phyloP scores from a whole-genome alignment of 2,888 invertebrate genomes.

The Asteroscopus sphinx region DNA sequence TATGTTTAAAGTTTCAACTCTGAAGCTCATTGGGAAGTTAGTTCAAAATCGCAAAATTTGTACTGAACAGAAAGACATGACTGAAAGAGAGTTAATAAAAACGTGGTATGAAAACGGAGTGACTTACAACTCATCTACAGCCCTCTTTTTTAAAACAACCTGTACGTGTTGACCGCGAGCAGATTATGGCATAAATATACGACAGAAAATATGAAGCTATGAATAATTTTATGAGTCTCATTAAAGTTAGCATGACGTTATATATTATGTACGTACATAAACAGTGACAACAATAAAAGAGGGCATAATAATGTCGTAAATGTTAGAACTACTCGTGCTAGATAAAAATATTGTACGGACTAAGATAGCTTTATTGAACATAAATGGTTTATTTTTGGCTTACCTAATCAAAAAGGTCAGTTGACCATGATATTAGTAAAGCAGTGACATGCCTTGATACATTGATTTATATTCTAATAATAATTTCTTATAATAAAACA shows the following conservation, averaged over 20 bases:
- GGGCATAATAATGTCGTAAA: conserved; percentile 32
- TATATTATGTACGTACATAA: conserved; percentile 44
- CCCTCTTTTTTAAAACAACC: too few relatives aligned
- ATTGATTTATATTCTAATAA: too few relatives aligned
- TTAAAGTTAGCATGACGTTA: conserved; percentile 62
- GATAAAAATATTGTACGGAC: conserved; percentile 22
- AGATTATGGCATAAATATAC: conserved; percentile 50
- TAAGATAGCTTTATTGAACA: conserved; percentile 2
- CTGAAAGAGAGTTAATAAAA: too few relatives aligned
- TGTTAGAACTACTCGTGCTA: conserved; percentile 20
- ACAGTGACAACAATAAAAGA: conserved; percentile 49
- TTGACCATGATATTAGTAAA: too few relatives aligned
- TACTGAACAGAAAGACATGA: too few relatives aligned
- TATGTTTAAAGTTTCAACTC: too few relatives aligned
- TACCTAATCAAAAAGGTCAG: conserved; percentile 22
- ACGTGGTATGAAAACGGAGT: too few relatives aligned
- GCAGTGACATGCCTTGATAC: too few relatives aligned
- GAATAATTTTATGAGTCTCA: conserved; percentile 70
- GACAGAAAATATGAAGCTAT: conserved; percentile 64
- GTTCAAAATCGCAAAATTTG: too few relatives aligned
- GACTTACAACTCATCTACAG: too few relatives aligned
- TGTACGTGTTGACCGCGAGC: background rate
- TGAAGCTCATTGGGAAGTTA: too few relatives aligned
- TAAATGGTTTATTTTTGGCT: conserved; percentile 13
- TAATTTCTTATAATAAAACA: too few relatives aligned